Percentiles rank a stretch among this genome's conserved stretches.
These are phyloP conservation scores for Chaetorhynchus papuensis DNA, from an alignment of 2,113 vertebrate genomes.

Conservation along the genomic window DNA sequence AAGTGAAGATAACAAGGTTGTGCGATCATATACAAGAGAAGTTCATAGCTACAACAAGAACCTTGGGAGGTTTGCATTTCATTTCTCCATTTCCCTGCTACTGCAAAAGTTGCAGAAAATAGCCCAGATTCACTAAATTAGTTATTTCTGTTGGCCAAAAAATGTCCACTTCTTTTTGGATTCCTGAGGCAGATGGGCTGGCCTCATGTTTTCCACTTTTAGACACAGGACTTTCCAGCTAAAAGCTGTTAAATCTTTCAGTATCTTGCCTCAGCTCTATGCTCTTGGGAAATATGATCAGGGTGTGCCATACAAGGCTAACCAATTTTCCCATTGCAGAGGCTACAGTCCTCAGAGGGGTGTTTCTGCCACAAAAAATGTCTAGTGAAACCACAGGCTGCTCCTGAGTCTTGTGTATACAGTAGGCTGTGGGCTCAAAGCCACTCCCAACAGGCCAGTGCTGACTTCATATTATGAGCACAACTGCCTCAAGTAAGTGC, in stretches of 20 bases:
- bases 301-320: not conserved
- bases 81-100: not conserved
- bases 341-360: not conserved
- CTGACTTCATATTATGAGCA: not conserved
- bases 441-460: not conserved
- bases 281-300: not conserved
- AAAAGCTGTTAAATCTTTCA: not conserved
- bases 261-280: not conserved
- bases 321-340: not conserved
- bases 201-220: not conserved
- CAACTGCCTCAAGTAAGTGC: not conserved
- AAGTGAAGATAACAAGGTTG: not conserved
- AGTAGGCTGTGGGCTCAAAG: not conserved
- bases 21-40: not conserved
- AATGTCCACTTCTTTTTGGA: not conserved
- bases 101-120: not conserved
- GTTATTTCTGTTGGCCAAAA: not conserved
- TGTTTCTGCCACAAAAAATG: not conserved
- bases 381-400: not conserved
- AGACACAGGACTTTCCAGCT: not conserved
- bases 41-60: not conserved
- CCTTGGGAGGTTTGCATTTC: not conserved
- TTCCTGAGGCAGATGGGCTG: not conserved
- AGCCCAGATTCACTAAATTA: not conserved
- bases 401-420: not conserved